Percentiles rank a stretch among this genome's conserved stretches.
Evolutionary conservation across 1,140 invertebrate genomes (phyloP).

Genomic region (Akabosia matsudoensis): DNA sequence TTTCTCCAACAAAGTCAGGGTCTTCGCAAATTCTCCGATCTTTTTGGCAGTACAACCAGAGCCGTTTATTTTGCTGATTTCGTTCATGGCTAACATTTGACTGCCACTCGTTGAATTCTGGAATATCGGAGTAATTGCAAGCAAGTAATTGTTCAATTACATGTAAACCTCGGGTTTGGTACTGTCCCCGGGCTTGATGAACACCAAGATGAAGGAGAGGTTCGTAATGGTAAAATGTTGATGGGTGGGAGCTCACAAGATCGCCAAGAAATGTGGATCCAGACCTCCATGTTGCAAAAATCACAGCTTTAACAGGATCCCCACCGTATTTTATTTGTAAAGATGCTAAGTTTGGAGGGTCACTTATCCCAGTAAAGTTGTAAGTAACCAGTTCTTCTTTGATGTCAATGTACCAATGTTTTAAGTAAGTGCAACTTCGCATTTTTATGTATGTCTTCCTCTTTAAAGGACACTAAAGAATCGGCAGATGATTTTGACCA

Average conservation of each 20-base stretch:
- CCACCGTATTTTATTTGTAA: not conserved
- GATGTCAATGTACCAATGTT: no score
- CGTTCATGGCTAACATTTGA: not conserved
- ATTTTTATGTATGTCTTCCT: no score
- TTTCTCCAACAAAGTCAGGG: no score
- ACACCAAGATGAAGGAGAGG: slow-evolving; percentile 10
- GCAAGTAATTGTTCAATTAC: not conserved
- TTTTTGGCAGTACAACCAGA: not conserved
- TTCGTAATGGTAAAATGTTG: slow-evolving; percentile 41
- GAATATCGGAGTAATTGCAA: not conserved
- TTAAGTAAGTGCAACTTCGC: no score
- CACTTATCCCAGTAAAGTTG: no score
- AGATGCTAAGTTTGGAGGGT: no score
- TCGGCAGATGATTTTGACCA: no score
- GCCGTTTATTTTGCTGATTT: not conserved
- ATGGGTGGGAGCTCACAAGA: slow-evolving; percentile 27
- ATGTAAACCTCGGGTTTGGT: not conserved
- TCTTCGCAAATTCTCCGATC: not conserved
- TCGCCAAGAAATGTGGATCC: slow-evolving; percentile 41
- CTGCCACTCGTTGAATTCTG: not conserved
- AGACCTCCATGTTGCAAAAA: slow-evolving; percentile 38
- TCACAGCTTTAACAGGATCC: not conserved
- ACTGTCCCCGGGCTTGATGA: not conserved
- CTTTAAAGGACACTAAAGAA: no score
- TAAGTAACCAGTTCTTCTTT: no score